Conservation (phyloP, 2,888 invertebrate genomes). For the Malthinus seriepunctatus region DNA sequence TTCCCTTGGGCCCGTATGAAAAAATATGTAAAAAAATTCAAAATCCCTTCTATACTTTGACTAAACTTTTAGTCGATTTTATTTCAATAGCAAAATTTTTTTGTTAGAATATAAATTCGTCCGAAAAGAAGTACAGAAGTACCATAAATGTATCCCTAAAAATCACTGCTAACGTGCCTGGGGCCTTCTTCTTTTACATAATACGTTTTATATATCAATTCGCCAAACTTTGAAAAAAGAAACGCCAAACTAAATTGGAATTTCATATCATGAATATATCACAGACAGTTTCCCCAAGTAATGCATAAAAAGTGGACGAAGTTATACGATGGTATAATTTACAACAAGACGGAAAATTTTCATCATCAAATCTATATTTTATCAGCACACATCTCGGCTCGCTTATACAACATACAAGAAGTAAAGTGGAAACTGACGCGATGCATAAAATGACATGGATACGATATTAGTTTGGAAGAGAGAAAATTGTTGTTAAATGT, state of each 20-base stretch:
- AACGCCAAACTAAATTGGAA: conserved; percentile 40
- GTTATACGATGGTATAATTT: conserved; percentile 12
- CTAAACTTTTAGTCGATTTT: not conserved
- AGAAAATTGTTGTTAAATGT: no score
- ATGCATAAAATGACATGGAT: no score
- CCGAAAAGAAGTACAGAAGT: conserved; percentile 15
- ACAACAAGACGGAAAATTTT: not conserved
- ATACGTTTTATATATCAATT: conserved; percentile 28
- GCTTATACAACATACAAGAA: no score
- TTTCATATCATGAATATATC: conserved; percentile 40
- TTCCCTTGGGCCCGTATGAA: no score
- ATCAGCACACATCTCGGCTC: no score
- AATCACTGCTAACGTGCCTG: conserved; percentile 23
- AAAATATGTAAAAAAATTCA: not conserved
- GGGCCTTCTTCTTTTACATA: conserved; percentile 22
- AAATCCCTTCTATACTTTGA: not conserved
- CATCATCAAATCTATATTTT: not conserved
- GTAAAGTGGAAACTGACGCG: no score
- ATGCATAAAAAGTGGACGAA: conserved; percentile 39
- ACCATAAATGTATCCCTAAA: conserved; percentile 16
- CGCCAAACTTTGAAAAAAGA: conserved; percentile 24
- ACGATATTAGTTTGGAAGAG: no score
- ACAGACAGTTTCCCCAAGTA: conserved; percentile 31
- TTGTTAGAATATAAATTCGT: conserved; percentile 10
- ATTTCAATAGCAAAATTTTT: not conserved